Base-by-base conservation (phyloP, 2,113 vertebrate species). In the Alethe castanea region DNA sequence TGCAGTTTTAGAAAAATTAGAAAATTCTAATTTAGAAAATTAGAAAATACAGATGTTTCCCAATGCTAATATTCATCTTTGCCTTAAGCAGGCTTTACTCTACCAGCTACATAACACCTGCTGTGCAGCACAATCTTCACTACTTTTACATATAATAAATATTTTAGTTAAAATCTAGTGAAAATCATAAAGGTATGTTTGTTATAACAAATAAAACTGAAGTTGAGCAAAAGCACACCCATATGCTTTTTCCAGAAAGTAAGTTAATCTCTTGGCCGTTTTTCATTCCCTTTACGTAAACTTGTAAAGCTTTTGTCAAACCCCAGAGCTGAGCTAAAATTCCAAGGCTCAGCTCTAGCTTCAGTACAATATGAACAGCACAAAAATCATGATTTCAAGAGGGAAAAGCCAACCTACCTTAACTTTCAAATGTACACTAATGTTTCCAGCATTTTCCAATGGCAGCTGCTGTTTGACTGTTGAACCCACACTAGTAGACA, bases 361-460 rank as follows among this genome's bases (percentile, higher is more conserved):
- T 80, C 59, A 61, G 5, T 44, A 56, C 6, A 67, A 47, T 6
- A 52, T 12, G 14, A 83, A 73, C 4, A 14, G 61, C 23, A 62
- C 20, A 80, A 45, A 91, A n/a, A 12, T 47, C 22, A 53, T 2
- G 4, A 84, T 62, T 88, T 80, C 42, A 59, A 64, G 38, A 79
- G 6, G 20, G 5, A 81, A 69, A 72, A 85, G 54, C 8, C 74
- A 78, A 96, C 97, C 80, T 98, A 99, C 99, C 99, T 98, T 98
- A 54, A 99, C 88, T 95, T 98, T 98, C 81, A 99, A 97, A 94
- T 97, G 94, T 69, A 99, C 98, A 24, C 97, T 96, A 91, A 99
- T 99, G 97, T 99, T 99, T 73, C 99, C 99, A 90, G 99, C 98
- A 97, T 99, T 99, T 97, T 98, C 99, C 96, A 99, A 97, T 6